Evolutionary conservation across 2,888 invertebrate genomes (phyloP).

Genomic region (Brachyptera putata): DNA sequence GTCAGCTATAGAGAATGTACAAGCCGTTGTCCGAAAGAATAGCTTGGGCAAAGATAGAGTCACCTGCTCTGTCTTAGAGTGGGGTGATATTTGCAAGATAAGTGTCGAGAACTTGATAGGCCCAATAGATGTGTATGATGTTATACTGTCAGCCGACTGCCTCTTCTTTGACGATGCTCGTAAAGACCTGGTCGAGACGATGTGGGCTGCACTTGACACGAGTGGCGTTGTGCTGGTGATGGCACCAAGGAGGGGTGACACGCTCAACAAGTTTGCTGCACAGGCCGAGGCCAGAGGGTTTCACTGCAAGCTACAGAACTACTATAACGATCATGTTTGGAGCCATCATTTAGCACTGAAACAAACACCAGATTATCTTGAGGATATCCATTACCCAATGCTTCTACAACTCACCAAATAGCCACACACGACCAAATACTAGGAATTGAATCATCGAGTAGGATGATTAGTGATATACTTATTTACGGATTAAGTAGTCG

Average conservation of each 20-base stretch:
- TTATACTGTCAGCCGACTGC: slow-evolving; percentile 74
- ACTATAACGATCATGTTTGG: slow-evolving; percentile 65
- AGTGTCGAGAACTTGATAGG: slow-evolving; percentile 36
- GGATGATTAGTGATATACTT: slow-evolving; percentile 1
- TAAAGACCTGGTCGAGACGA: slow-evolving; percentile 60
- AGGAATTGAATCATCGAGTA: background rate
- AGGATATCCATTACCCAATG: slow-evolving; percentile 68
- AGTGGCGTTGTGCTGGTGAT: slow-evolving; percentile 66
- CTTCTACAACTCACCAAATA: slow-evolving; percentile 58
- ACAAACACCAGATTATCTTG: slow-evolving; percentile 58
- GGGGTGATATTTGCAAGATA: slow-evolving; percentile 42
- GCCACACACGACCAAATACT: slow-evolving; percentile 24
- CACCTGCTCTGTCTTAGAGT: slow-evolving; percentile 49
- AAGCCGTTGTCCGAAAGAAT: slow-evolving; percentile 61
- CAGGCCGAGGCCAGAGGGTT: slow-evolving; percentile 59
- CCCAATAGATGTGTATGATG: slow-evolving; percentile 52
- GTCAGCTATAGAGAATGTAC: slow-evolving; percentile 67
- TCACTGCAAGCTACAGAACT: slow-evolving; percentile 51
- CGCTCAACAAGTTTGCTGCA: slow-evolving; percentile 63
- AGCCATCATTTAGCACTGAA: slow-evolving; percentile 59
- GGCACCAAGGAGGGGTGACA: slow-evolving; percentile 70
- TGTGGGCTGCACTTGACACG: slow-evolving; percentile 57
- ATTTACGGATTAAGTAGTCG: background rate
- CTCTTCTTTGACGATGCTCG: slow-evolving; percentile 72
- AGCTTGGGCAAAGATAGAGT: slow-evolving; percentile 47